Evolutionary conservation across 2,888 invertebrate species (phyloP), one percentile per base, ranked within the genome.

Genomic region (Dasysyrphus tricinctus): DNA sequence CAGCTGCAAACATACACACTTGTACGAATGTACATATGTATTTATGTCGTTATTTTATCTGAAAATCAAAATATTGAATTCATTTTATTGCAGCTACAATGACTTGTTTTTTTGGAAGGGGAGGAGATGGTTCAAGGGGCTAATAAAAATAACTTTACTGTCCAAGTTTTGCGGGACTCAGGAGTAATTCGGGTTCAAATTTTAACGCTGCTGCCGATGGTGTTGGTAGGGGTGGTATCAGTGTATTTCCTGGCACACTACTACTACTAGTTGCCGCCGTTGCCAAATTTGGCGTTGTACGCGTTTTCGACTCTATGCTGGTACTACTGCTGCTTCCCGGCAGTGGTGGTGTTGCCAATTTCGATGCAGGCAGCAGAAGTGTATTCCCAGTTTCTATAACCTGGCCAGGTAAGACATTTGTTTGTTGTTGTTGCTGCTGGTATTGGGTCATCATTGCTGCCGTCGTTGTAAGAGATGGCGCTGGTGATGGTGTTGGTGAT

Each of bases 131-230:
- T 14, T 3, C 37, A 6, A 24, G 34, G 42, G 57, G 16, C 44
- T 34, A 32, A 49, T 44, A 29, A 16, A 7, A 32, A n/a, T n/a
- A 59, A 74, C 44, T 63, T 88, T 90, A 92, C 88, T 93, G 93
- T 65, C 93, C 93, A 85, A 93, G 91, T 88, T 93, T 93, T 42
- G 93, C 91, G 67, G 93, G 93, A 89, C 93, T 93, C 88, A 93
- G 90, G 88, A 93, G 91, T 87, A 93, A 88, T 89, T 93, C 93
- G 72, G 92, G 91, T 89, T 93, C 93, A 70, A 90, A 90, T 88
- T 92, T 91, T 79, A 87, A 57, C 29, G 86, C 78, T 67, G 82
- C 47, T 51, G 88, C 81, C 51, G 84, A 39, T 63, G 81, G 54
- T 47, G 85, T 77, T 57, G 80, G 75, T 77, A 84, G 72, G 57